phyloP scores from a whole-genome alignment of 2,888 invertebrate genomes.

The Timandra comae region DNA sequence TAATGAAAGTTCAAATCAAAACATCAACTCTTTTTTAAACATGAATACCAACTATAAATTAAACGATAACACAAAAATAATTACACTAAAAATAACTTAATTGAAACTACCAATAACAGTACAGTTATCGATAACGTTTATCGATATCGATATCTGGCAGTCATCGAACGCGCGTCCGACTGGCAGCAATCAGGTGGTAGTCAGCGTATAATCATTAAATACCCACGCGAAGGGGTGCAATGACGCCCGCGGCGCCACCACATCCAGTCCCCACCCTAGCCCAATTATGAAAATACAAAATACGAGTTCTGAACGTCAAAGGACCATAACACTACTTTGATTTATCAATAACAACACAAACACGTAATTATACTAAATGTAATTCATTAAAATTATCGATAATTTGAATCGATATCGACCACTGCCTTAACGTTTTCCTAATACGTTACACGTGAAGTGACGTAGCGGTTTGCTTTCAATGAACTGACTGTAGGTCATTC shows the following conservation, averaged over 20 bases:
- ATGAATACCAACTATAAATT: too few relatives aligned
- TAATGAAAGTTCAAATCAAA: too few relatives aligned
- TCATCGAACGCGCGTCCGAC: constrained; percentile 48
- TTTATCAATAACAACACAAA: constrained; percentile 48
- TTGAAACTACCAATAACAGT: too few relatives aligned
- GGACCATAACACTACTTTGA: constrained; percentile 34
- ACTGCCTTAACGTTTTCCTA: too few relatives aligned
- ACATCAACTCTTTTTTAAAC: too few relatives aligned
- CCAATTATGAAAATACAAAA: constrained; percentile 77
- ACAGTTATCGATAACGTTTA: too few relatives aligned
- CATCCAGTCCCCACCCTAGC: constrained; percentile 44
- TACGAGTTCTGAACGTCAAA: constrained; percentile 65
- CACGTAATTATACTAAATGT: not conserved
- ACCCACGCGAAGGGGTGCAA: constrained; percentile 69
- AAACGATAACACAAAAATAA: too few relatives aligned
- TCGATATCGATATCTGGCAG: constrained; percentile 47
- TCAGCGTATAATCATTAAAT: constrained; percentile 77
- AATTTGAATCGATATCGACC: not conserved
- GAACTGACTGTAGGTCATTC: too few relatives aligned
- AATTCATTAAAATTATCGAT: not conserved
- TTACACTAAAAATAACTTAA: too few relatives aligned
- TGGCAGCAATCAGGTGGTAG: constrained; percentile 72
- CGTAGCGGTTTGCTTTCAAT: too few relatives aligned
- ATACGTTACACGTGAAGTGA: too few relatives aligned
- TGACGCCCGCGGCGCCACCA: constrained; percentile 63